These are phyloP conservation scores for Trypoxylus dichotomus DNA, from an alignment of 1,140 invertebrate species.

Conservation along the genomic window DNA sequence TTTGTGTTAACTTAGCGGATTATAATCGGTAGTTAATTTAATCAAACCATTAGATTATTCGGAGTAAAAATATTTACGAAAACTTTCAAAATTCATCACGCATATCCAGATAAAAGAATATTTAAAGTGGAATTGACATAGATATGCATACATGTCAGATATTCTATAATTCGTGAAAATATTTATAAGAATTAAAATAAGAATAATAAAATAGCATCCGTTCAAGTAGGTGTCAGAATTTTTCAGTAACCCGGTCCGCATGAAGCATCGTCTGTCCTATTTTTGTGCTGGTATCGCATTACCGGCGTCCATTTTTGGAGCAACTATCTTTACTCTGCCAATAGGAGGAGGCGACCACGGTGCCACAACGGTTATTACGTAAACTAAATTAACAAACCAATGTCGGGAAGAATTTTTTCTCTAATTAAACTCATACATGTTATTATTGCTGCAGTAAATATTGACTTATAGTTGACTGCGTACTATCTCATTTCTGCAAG, in stretches of 20 bases:
- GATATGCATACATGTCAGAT: background rate
- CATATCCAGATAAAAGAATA: too few species aligned
- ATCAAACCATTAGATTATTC: too few species aligned
- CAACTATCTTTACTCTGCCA: slow-evolving; percentile 56
- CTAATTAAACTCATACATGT: background rate
- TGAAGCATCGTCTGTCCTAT: slow-evolving; percentile 49
- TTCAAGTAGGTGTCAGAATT: slow-evolving; percentile 24
- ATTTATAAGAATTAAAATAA: slow-evolving; percentile 10
- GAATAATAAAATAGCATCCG: slow-evolving; percentile 14
- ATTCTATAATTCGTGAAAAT: background rate
- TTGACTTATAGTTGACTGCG: too few species aligned
- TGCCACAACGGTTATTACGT: slow-evolving; percentile 3
- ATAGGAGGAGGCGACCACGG: slow-evolving; percentile 37
- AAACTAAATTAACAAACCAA: slow-evolving; percentile 21
- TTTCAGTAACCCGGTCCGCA: slow-evolving; percentile 9
- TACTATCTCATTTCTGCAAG: too few species aligned
- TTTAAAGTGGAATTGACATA: background rate
- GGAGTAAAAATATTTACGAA: too few species aligned
- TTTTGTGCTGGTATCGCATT: slow-evolving; percentile 62
- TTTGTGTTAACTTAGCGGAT: too few species aligned
- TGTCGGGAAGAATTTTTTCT: background rate
- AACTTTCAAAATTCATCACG: too few species aligned
- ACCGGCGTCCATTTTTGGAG: slow-evolving; percentile 65
- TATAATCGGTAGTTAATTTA: too few species aligned
- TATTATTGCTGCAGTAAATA: too few species aligned